Evolutionary conservation across 2,888 invertebrate species (phyloP).

Genomic region (Rugalucina vietnamica): DNA sequence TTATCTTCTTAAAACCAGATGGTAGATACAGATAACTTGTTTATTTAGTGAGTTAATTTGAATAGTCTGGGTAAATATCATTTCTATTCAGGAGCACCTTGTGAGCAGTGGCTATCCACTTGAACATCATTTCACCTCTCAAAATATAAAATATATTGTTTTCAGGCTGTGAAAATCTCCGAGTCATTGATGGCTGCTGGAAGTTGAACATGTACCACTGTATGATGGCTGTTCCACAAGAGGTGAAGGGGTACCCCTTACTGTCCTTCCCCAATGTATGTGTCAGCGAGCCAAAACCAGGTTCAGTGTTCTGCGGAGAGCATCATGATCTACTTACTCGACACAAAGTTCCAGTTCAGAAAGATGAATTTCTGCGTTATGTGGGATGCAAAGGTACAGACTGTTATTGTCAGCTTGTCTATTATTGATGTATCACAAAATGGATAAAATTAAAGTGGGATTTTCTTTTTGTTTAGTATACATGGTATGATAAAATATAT

Average conservation of each 20-base stretch:
- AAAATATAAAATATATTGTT: neutral
- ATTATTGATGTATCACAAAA: neutral
- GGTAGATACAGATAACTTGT: too few species aligned
- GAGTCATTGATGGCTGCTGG: constrained; percentile 33
- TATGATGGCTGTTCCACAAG: constrained; percentile 20
- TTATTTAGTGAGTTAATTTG: neutral
- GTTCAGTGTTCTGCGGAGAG: constrained; percentile 26
- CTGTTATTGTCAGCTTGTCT: neutral
- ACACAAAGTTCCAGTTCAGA: constrained; percentile 14
- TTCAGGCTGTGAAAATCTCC: constrained; percentile 24
- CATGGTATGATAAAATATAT: too few species aligned
- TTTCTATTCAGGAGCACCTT: neutral
- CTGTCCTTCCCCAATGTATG: constrained; percentile 26
- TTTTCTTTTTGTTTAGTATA: too few species aligned
- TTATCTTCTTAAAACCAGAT: too few species aligned
- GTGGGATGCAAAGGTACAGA: constrained; percentile 21
- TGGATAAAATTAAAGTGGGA: neutral
- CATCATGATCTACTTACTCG: neutral
- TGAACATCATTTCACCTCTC: neutral
- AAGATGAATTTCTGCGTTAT: constrained; percentile 21
- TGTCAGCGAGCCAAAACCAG: neutral
- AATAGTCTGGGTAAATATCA: neutral
- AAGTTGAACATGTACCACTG: constrained; percentile 27
- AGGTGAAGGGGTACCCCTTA: constrained; percentile 23
- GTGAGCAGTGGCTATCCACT: neutral